Percentiles rank a stretch among this genome's conserved stretches.
Evolutionary conservation across 2,888 invertebrate genomes (phyloP).

Genomic region (Agonopterix heracliana): DNA sequence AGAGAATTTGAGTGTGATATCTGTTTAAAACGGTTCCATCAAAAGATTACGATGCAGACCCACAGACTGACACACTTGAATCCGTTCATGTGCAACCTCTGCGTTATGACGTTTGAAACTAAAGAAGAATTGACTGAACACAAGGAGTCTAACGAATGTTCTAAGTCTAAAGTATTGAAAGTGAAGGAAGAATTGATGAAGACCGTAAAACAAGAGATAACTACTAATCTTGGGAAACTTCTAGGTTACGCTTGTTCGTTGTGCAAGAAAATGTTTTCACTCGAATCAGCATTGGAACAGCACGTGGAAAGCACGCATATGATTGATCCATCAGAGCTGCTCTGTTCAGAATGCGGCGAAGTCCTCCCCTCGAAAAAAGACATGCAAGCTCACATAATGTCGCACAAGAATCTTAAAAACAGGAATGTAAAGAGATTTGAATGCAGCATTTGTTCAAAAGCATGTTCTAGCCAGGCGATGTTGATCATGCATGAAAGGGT

Average conservation of each 20-base stretch:
- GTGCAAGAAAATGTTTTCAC: slow-evolving; percentile 67
- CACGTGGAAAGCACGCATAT: slow-evolving; percentile 62
- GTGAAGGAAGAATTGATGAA: slow-evolving; percentile 62
- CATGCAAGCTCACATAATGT: slow-evolving; percentile 43
- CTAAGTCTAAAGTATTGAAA: slow-evolving; percentile 43
- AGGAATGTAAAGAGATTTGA: slow-evolving; percentile 55
- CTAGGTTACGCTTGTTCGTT: slow-evolving; percentile 63
- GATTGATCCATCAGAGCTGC: slow-evolving; percentile 42
- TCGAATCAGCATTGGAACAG: slow-evolving; percentile 59
- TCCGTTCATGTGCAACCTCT: slow-evolving; percentile 51
- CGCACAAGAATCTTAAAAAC: slow-evolving; percentile 40
- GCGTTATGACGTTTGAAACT: slow-evolving; percentile 49
- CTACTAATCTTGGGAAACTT: slow-evolving; percentile 54
- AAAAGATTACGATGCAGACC: slow-evolving; percentile 70
- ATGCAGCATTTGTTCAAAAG: slow-evolving; percentile 60
- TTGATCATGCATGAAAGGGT: slow-evolving; percentile 69
- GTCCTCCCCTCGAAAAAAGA: slow-evolving; percentile 49
- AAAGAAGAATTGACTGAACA: slow-evolving; percentile 38
- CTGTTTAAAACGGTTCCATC: slow-evolving; percentile 62
- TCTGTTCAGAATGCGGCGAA: slow-evolving; percentile 59
- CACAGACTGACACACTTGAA: slow-evolving; percentile 62
- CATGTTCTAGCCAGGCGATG: slow-evolving; percentile 69
- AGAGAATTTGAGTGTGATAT: slow-evolving; percentile 68
- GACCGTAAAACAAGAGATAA: slow-evolving; percentile 60
- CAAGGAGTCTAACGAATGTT: slow-evolving; percentile 43